Evolutionary conservation across 2,888 invertebrate species (phyloP), one percentile per base, ranked within the genome.

Genomic region (Celastrina argiolus): DNA sequence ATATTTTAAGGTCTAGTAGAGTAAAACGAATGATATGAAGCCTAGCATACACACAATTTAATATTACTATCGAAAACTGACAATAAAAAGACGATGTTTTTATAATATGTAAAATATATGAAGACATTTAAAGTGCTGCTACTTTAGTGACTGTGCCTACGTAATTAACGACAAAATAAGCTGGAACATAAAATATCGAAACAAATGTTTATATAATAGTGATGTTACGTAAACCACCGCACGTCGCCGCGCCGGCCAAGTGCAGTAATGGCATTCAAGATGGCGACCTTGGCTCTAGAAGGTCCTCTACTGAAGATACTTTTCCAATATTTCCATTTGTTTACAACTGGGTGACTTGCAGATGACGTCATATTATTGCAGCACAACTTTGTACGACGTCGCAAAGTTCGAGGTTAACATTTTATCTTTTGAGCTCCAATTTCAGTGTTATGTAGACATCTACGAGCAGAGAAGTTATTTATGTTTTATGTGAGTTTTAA

Each of bases 301-400:
- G 59, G 59, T 34, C 34, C 34, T 59, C 59, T 36, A 59, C 59
- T 16, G 34, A 59, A 59, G 34, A 31, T 31, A 34, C 31, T 58
- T 58, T 58, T 31, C 31, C 58, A 31, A 31, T 58, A 58, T 58
- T 31, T 58, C 31, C 58, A 58, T 58, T 58, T 58, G 31, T 58
- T 31, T 58, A 31, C 58, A 31, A 58, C 58, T 58, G 14, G n/a
- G 16, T 58, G 58, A 58, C 58, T n/a, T 31, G 58, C 58, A 58
- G 58, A 22, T 51, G 51, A 51, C 51, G 22, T 51, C 51, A 51
- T 51, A 22, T 51, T 51, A 26, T 51, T 51, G 51, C 51, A 26
- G 51, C 45, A 45, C 8, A 45, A 45, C 51, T 51, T 26, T 51
- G 51, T 6, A 2, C 51, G 45, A 45, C 5, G 31, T 31, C 31